These are phyloP conservation scores for Centropristis striata DNA, from an alignment of 2,113 vertebrate genomes.

Conservation along the genomic window DNA sequence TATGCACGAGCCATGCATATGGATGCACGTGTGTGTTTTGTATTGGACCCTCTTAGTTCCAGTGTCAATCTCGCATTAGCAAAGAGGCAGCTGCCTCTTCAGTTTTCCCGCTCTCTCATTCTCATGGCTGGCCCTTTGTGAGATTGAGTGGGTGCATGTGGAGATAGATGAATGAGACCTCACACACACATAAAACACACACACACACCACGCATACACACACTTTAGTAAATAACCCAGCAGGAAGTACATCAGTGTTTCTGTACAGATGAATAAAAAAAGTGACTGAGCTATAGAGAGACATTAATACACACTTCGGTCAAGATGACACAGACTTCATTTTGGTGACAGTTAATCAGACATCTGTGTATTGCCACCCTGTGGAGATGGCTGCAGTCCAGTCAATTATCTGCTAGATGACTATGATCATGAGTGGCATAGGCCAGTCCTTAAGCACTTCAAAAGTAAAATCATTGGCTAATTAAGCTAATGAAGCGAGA, in stretches of 20 bases:
- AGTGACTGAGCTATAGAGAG: constrained; percentile 55
- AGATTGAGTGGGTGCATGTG: constrained; percentile 82
- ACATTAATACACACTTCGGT: constrained; percentile 73
- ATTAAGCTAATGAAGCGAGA: constrained; percentile 67
- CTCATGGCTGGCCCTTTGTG: constrained; percentile 80
- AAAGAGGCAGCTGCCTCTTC: constrained; percentile 84
- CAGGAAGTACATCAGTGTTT: constrained; percentile 82
- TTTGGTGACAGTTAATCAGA: constrained; percentile 72
- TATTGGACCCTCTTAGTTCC: constrained; percentile 74
- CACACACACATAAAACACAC: constrained; percentile 63
- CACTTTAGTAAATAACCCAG: constrained; percentile 81
- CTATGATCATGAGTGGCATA: constrained; percentile 75
- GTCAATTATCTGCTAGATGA: constrained; percentile 76
- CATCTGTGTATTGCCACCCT: constrained; percentile 76
- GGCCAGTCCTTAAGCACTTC: constrained; percentile 69
- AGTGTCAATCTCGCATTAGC: constrained; percentile 74
- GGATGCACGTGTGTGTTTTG: constrained; percentile 80
- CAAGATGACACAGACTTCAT: constrained; percentile 74
- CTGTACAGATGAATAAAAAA: constrained; percentile 76
- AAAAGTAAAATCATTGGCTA: constrained; percentile 69
- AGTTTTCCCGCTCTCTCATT: constrained; percentile 75
- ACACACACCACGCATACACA: constrained; percentile 49
- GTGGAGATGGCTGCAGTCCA: constrained; percentile 73
- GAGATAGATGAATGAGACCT: constrained; percentile 81
- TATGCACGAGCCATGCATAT: constrained; percentile 47